phyloP scores from a whole-genome alignment of 2,797 vertebrate species.

The Thaleichthys pacificus region DNA sequence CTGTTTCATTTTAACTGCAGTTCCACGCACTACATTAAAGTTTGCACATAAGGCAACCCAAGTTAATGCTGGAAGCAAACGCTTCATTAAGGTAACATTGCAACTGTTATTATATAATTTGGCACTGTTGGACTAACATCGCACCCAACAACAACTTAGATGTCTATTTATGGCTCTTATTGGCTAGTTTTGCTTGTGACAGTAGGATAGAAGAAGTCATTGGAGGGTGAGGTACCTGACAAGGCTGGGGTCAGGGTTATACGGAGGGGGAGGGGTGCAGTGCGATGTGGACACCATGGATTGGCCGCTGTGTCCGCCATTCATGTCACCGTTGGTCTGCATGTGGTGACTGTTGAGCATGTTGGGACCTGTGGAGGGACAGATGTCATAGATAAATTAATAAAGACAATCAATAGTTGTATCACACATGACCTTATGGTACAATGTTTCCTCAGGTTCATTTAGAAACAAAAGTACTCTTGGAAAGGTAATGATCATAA shows the following conservation, averaged over 20 bases:
- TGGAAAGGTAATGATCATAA: no score
- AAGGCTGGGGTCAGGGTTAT: slow-evolving; percentile 95
- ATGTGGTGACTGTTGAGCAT: slow-evolving; percentile 89
- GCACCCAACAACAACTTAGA: slow-evolving; percentile 38
- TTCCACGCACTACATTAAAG: background rate
- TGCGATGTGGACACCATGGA: slow-evolving; percentile 90
- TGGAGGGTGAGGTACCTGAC: slow-evolving; percentile 90
- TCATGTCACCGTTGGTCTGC: slow-evolving; percentile 90
- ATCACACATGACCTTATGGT: no score
- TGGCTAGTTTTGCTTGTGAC: slow-evolving; percentile 49
- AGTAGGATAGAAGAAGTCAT: slow-evolving; percentile 65
- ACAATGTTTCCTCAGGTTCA: no score
- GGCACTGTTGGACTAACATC: slow-evolving; percentile 21
- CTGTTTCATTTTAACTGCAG: background rate
- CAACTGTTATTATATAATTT: slow-evolving; percentile 10
- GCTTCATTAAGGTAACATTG: background rate
- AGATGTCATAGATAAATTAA: background rate
- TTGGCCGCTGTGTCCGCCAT: slow-evolving; percentile 86
- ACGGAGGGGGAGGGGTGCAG: slow-evolving; percentile 94
- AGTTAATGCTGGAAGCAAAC: background rate
- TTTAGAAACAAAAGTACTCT: no score
- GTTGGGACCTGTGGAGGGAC: slow-evolving; percentile 73
- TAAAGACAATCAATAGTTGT: background rate
- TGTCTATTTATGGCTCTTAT: slow-evolving; percentile 25
- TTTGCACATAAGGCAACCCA: no score